phyloP scores from a whole-genome alignment of 2,113 vertebrate genomes.

The Ctenodactylus gundi region DNA sequence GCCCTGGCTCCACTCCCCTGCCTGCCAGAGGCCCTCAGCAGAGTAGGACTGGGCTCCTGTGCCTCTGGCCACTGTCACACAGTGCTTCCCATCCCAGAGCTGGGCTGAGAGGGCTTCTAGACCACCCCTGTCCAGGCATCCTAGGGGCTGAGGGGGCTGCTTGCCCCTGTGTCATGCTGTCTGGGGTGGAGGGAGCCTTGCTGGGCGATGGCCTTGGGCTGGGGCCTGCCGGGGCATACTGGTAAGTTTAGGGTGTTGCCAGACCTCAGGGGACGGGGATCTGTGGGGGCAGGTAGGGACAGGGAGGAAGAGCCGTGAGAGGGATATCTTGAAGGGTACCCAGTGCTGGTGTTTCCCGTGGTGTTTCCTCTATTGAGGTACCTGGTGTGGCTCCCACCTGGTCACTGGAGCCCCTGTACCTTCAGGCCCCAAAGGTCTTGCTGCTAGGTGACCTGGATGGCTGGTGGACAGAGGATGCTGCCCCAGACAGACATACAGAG shows the following conservation, averaged over 20 bases:
- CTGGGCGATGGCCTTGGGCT: background rate
- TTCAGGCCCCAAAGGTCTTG: too few relatives aligned
- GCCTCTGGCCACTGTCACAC: too few relatives aligned
- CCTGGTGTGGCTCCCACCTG: too few relatives aligned
- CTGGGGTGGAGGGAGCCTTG: background rate
- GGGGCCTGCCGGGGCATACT: background rate
- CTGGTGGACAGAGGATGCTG: too few relatives aligned
- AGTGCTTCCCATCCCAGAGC: too few relatives aligned
- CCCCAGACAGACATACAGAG: too few relatives aligned
- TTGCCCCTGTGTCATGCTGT: background rate
- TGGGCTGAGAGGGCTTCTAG: background rate
- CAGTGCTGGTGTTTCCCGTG: too few relatives aligned
- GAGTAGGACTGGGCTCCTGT: too few relatives aligned
- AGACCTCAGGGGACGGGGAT: background rate
- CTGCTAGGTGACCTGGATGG: too few relatives aligned
- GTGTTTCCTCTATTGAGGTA: too few relatives aligned
- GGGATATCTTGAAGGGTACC: background rate
- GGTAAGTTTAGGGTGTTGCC: background rate
- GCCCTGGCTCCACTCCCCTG: background rate
- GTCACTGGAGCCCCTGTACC: background rate
- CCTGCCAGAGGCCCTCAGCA: too few relatives aligned
- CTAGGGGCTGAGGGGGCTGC: background rate
- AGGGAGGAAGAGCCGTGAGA: background rate
- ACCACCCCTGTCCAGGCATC: background rate
- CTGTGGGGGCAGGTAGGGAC: background rate